A percentile compares a stretch with the other conserved stretches of the same genome.
These are phyloP conservation scores for Babyrousa celebensis DNA, from an alignment of 2,797 vertebrate genomes.

Conservation along the genomic window DNA sequence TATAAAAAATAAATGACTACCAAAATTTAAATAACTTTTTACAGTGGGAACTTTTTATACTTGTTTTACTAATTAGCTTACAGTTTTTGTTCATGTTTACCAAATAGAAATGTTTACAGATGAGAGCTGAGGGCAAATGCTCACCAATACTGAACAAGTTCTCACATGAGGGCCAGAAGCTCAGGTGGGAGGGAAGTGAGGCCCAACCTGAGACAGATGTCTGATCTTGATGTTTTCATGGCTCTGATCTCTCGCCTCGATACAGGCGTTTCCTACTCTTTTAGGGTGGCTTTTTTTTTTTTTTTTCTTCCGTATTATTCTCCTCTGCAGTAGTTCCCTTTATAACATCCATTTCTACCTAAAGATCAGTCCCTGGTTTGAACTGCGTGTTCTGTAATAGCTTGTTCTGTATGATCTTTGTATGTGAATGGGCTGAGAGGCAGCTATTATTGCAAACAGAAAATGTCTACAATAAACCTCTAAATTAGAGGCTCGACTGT, in stretches of 20 bases:
- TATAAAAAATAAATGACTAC: not conserved
- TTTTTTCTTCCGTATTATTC: not conserved
- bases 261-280: fast-evolving
- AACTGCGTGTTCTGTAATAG: fast-evolving
- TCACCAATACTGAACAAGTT: too few relatives aligned
- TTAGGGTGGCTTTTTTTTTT: too few relatives aligned
- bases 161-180: fast-evolving
- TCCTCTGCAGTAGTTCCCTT: not conserved
- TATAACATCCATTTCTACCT: fast-evolving
- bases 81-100: not conserved
- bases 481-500: not conserved
- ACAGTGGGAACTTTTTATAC: not conserved
- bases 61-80: not conserved
- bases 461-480: not conserved
- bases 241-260: not conserved
- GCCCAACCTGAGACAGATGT: fast-evolving
- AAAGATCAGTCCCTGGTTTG: not conserved
- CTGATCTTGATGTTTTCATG: fast-evolving
- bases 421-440: fast-evolving
- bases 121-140: not conserved
- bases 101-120: not conserved
- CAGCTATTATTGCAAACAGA: not conserved
- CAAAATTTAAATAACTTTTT: not conserved
- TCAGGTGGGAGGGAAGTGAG: fast-evolving
- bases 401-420: not conserved